Conservation (phyloP, 2,797 vertebrate genomes). For the Melopsittacus undulatus region DNA sequence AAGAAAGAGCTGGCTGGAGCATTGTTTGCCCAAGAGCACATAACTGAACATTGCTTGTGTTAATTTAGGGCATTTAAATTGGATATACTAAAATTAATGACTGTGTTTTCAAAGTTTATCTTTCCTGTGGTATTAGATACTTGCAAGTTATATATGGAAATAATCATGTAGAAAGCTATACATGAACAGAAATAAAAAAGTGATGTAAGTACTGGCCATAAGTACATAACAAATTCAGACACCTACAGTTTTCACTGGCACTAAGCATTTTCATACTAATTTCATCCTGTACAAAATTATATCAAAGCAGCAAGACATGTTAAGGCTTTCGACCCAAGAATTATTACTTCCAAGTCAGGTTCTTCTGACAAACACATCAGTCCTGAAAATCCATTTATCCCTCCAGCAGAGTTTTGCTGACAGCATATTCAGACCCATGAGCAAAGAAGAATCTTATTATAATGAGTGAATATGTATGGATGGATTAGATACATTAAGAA, state of each 20-base stretch:
- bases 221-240: neutral
- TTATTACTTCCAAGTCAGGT: neutral
- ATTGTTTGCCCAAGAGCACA: neutral
- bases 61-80: neutral
- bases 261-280: neutral
- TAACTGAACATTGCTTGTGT: neutral
- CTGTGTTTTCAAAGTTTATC: neutral
- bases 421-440: rapidly evolving
- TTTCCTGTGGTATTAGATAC: neutral
- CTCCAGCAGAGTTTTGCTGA: neutral
- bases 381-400: neutral
- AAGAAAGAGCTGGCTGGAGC: neutral
- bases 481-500: neutral
- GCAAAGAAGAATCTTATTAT: neutral
- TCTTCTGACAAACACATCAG: neutral
- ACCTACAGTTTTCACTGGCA: neutral
- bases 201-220: neutral
- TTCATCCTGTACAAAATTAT: neutral
- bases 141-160: neutral
- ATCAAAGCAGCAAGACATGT: neutral
- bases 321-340: neutral
- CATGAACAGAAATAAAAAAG: neutral
- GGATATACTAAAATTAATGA: neutral
- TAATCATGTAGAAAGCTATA: neutral
- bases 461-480: neutral